These are phyloP conservation scores for Alectoris magna DNA, from an alignment of 2,797 vertebrate species.

Conservation along the genomic window DNA sequence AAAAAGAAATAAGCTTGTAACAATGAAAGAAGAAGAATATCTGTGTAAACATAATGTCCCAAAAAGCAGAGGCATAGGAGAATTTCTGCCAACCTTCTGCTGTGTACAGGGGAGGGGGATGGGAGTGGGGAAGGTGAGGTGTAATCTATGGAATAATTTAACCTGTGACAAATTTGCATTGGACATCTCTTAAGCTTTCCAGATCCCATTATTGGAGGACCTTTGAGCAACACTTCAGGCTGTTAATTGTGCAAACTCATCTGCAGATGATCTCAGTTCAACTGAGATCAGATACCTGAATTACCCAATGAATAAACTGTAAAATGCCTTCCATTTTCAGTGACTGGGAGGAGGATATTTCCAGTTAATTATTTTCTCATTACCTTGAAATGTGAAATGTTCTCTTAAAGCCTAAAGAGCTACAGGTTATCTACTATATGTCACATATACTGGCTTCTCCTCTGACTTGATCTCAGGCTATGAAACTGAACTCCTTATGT, in stretches of 20 bases:
- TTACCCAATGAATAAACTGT: neutral
- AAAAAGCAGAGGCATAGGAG: neutral
- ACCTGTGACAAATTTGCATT: neutral
- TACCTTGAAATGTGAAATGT: neutral
- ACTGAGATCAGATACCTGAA: neutral
- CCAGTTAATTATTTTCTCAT: neutral
- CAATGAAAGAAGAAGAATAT: neutral
- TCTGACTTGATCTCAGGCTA: neutral
- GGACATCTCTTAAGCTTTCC: neutral
- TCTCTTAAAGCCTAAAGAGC: neutral
- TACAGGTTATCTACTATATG: neutral
- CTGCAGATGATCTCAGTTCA: neutral
- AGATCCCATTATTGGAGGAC: neutral
- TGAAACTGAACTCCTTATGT: neutral
- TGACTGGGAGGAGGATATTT: neutral
- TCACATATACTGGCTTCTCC: rapidly evolving
- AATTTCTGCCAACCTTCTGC: neutral
- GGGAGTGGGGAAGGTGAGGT: neutral
- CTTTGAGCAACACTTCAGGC: no score
- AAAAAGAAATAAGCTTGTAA: neutral
- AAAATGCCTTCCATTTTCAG: neutral
- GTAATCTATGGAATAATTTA: neutral
- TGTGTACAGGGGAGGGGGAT: no score
- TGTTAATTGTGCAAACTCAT: neutral
- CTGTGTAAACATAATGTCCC: neutral